Evolutionary conservation across 2,797 vertebrate species (phyloP), one percentile per base, ranked within the genome.

Genomic region (Syngnathus acus): DNA sequence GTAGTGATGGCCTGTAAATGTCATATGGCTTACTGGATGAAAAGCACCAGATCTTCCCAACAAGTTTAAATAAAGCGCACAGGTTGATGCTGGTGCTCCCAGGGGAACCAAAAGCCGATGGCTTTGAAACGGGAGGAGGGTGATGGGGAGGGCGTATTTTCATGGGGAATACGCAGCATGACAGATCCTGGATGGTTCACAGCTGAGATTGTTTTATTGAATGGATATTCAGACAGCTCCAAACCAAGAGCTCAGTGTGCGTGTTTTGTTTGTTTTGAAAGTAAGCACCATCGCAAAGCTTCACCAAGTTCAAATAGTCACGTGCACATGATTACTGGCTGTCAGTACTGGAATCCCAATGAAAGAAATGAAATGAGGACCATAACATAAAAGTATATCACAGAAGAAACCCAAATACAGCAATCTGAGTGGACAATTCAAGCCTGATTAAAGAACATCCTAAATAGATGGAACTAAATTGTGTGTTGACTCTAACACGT

Each of bases 151-250:
- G 48, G 48, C 17, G 77, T 88, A 83, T 86, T 88, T 90, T 88
- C 80, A 83, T 83, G 81, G 68, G 84, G 82, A 82, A 82, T 69
- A 78, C 86, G 70, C 86, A 85, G 84, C 87, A 80, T 76, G 86
- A 78, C 81, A 89, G 88, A 88, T 90, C 87, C 89, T 86, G 85
- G 80, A 86, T 87, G 87, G 88, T 84, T 90, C 87, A 83, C 88
- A 91, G 88, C 88, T 88, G 82, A 90, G 86, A 84, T 87, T 87
- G 84, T 90, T 90, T 90, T 89, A 90, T 88, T 89, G 83, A 91
- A 91, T 89, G 87, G 87, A 82, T 86, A 78, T 86, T 88, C 86
- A 80, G 89, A 88, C 82, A 82, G 86, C 75, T 81, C 81, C 87
- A 91, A 90, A 85, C 83, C 73, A 71, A 87, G 81, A 82, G 82